Evolutionary conservation across 1,140 invertebrate species (phyloP).

Genomic region (Hypothenemus hampei): DNA sequence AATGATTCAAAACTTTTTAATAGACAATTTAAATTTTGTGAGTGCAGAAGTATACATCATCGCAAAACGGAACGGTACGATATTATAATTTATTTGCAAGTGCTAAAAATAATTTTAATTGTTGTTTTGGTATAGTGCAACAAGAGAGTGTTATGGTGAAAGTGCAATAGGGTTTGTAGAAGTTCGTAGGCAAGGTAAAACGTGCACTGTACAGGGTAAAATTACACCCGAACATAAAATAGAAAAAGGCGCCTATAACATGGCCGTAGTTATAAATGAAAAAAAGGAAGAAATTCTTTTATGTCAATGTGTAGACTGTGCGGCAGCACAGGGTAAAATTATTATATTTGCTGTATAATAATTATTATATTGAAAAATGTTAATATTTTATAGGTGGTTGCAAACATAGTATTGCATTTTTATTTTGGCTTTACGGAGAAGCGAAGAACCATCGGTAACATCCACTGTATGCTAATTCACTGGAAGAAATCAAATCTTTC

Average conservation of each 20-base stretch:
- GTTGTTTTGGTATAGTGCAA: conserved; percentile 9
- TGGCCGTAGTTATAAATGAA: conserved; percentile 7
- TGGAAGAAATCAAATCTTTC: neutral
- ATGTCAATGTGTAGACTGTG: neutral
- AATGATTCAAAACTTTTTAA: neutral
- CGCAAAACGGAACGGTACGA: neutral
- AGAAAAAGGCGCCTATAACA: neutral
- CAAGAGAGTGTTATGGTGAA: conserved; percentile 8
- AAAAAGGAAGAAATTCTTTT: neutral
- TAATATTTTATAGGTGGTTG: neutral
- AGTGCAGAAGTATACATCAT: neutral
- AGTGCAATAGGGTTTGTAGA: conserved; percentile 17
- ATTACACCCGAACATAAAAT: conserved; percentile 19
- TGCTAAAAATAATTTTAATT: neutral
- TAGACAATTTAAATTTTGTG: neutral
- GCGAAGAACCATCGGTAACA: conserved; percentile 13
- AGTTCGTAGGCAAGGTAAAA: conserved; percentile 1
- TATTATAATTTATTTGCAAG: neutral
- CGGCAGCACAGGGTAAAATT: neutral
- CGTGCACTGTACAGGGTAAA: conserved; percentile 11
- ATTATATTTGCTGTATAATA: neutral
- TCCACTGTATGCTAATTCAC: neutral
- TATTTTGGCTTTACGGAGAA: conserved; percentile 8
- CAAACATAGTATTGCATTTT: conserved; percentile 1
- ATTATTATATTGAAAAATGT: neutral